Conservation (phyloP, 2,888 invertebrate genomes). For the Tetanocera ferruginea region DNA sequence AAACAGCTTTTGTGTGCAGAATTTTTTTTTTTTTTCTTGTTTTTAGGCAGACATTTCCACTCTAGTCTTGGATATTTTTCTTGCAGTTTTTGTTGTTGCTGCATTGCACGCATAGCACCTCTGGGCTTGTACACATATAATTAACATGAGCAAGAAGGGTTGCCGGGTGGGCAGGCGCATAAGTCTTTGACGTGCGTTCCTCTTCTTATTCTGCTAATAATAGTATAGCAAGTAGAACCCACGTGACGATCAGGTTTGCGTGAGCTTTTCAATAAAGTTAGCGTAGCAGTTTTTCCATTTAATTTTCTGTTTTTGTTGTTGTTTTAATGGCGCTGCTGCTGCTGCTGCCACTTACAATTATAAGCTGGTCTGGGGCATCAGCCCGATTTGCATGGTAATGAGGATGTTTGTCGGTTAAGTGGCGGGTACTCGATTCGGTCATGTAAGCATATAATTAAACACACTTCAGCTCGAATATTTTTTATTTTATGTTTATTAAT, state of each 20-base stretch:
- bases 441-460: constrained; percentile 24
- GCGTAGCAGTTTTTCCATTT: background rate
- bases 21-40: no score
- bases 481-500: background rate
- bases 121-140: no score
- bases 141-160: no score
- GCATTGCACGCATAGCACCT: no score
- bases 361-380: background rate
- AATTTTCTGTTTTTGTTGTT: background rate
- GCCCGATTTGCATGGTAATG: constrained; percentile 15
- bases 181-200: background rate
- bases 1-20: background rate
- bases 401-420: constrained; percentile 24
- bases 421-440: background rate
- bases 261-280: constrained; percentile 28
- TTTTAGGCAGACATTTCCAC: no score
- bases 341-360: background rate
- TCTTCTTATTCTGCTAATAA: background rate
- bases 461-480: background rate
- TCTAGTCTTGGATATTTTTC: no score
- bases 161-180: background rate
- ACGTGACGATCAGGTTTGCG: constrained; percentile 25
- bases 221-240: constrained; percentile 1
- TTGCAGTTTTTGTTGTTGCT: no score
- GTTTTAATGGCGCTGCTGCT: background rate